A percentile compares a stretch with the other conserved stretches of the same genome.
phyloP scores from a whole-genome alignment of 2,797 vertebrate species.

The Tragopan temminckii region DNA sequence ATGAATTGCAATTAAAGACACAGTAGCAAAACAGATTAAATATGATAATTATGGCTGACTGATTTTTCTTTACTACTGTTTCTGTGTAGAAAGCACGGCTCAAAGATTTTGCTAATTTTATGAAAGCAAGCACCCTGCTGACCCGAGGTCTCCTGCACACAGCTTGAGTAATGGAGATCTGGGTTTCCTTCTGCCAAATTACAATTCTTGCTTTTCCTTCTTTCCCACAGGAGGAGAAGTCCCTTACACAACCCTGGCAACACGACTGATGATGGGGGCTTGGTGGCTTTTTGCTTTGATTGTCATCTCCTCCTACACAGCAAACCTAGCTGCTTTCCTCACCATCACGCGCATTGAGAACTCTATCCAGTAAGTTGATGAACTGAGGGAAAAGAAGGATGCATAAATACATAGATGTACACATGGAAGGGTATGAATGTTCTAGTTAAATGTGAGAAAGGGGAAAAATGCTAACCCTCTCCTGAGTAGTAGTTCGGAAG shows the following conservation, averaged over 20 bases:
- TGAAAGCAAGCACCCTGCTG: background rate
- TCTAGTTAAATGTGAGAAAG: background rate
- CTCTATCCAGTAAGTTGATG: conserved; percentile 95
- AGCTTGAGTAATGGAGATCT: background rate
- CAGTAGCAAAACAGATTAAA: background rate
- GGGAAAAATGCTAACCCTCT: background rate
- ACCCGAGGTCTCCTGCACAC: background rate
- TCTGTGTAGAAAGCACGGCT: background rate
- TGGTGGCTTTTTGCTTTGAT: conserved; percentile 99
- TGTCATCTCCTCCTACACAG: conserved; percentile 98
- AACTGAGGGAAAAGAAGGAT: background rate
- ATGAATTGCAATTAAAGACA: conserved; percentile 27
- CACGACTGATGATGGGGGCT: conserved; percentile 98
- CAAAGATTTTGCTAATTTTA: background rate
- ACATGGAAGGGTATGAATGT: background rate
- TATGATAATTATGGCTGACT: background rate
- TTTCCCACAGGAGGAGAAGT: conserved; percentile 92
- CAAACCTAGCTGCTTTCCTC: conserved; percentile 97
- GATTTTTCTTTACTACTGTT: background rate
- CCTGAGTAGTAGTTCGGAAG: background rate
- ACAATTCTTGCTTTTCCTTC: conserved; percentile 57
- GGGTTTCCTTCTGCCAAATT: background rate
- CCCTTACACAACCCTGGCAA: conserved; percentile 96
- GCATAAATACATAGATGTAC: background rate
- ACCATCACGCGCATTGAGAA: conserved; percentile 98